Evolutionary conservation across 2,888 invertebrate genomes (phyloP).

Genomic region (Torymus auratus): DNA sequence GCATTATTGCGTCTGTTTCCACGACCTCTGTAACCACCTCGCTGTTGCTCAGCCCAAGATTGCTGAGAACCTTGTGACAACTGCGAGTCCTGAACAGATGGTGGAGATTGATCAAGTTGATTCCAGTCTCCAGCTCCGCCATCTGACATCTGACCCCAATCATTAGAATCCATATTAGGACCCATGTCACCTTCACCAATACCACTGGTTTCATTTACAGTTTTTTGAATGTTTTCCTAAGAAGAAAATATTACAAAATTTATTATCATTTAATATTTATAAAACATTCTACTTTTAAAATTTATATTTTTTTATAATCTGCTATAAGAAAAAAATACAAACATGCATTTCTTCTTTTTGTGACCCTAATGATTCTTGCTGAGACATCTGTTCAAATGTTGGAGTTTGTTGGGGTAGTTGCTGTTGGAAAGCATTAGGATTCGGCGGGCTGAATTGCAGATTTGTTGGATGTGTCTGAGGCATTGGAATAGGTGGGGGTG

Average conservation of each 20-base stretch:
- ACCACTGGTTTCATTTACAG: constrained; percentile 64
- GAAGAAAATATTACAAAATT: constrained; percentile 13
- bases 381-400: constrained; percentile 55
- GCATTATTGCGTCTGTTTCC: constrained; percentile 78
- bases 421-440: constrained; percentile 68
- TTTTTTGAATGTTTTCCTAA: constrained; percentile 68
- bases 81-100: constrained; percentile 69
- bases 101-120: constrained; percentile 74
- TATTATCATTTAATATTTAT: neutral
- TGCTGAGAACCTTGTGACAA: constrained; percentile 65
- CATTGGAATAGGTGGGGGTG: constrained; percentile 79
- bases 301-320: neutral
- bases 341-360: constrained; percentile 52
- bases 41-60: constrained; percentile 71
- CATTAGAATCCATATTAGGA: constrained; percentile 66
- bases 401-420: constrained; percentile 46
- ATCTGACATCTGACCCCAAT: constrained; percentile 73
- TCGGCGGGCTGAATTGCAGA: constrained; percentile 72
- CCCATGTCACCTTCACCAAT: constrained; percentile 64
- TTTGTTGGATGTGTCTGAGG: constrained; percentile 77
- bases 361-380: constrained; percentile 24
- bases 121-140: constrained; percentile 70
- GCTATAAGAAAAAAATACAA: constrained; percentile 1
- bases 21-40: constrained; percentile 75
- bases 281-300: neutral